These are phyloP conservation scores for Scyliorhinus canicula DNA, from an alignment of 2,797 vertebrate genomes.

Conservation along the genomic window DNA sequence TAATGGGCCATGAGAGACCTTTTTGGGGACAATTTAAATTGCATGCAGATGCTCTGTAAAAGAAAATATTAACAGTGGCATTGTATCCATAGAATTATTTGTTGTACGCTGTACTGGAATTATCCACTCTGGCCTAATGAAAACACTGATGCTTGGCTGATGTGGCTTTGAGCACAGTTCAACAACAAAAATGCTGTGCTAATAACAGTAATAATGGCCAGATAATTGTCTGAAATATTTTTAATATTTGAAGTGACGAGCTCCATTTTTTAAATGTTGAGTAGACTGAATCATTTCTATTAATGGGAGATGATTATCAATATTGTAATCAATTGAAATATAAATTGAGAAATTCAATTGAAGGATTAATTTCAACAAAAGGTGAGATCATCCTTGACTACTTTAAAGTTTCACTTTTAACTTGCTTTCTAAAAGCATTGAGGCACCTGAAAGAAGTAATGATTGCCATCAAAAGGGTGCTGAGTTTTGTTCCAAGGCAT, in stretches of 20 bases:
- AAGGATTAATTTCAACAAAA: background rate
- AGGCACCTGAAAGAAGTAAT: background rate
- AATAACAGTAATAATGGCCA: background rate
- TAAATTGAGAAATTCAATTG: background rate
- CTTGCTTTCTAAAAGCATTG: background rate
- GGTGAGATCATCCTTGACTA: background rate
- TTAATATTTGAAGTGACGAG: background rate
- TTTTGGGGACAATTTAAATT: background rate
- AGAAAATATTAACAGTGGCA: background rate
- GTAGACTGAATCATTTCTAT: background rate
- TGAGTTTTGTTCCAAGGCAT: background rate
- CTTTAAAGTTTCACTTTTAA: background rate
- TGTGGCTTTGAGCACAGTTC: background rate
- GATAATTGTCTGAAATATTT: background rate
- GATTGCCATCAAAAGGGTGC: background rate
- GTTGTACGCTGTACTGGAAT: background rate
- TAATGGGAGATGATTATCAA: background rate
- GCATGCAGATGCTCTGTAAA: background rate
- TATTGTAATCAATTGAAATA: background rate
- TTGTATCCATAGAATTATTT: constrained; percentile 4
- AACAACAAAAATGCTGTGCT: background rate
- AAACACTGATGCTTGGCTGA: background rate
- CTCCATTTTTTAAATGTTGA: background rate
- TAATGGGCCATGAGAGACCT: constrained; percentile 5
- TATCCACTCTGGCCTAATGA: background rate